Conservation (phyloP, 2,888 invertebrate species). For the Papilio elwesi region DNA sequence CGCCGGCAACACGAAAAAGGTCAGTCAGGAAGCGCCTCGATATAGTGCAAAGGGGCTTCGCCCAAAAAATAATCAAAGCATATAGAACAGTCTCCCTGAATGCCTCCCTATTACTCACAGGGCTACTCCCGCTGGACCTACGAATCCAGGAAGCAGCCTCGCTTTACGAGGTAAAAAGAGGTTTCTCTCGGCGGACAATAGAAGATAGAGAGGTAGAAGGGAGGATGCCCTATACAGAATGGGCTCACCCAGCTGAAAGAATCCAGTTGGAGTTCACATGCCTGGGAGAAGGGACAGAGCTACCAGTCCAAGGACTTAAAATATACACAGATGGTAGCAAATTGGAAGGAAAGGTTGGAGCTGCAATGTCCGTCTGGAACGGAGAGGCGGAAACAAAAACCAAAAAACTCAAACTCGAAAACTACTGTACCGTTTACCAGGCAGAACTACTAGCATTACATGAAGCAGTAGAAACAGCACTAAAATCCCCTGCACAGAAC, state of each 20-base stretch:
- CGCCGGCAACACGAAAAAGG: constrained; percentile 1
- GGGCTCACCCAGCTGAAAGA: neutral
- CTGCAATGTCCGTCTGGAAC: neutral
- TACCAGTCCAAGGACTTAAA: neutral
- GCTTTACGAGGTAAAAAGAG: neutral
- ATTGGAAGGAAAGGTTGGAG: constrained; percentile 38
- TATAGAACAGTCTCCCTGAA: constrained; percentile 37
- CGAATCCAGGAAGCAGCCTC: constrained; percentile 32
- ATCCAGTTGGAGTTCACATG: neutral
- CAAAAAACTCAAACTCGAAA: constrained; percentile 22
- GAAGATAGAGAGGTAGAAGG: neutral
- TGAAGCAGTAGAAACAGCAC: too few species aligned
- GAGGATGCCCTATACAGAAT: neutral
- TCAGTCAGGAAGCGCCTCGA: neutral
- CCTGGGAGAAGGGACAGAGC: neutral
- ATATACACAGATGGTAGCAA: constrained; percentile 41
- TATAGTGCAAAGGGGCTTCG: constrained; percentile 10
- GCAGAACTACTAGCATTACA: neutral
- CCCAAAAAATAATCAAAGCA: constrained; percentile 26
- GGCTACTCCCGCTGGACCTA: constrained; percentile 41
- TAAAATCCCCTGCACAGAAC: too few species aligned
- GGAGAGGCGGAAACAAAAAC: neutral
- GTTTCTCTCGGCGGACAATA: neutral
- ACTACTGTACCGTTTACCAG: constrained; percentile 40
- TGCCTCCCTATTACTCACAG: constrained; percentile 37